Conservation (phyloP, 2,113 vertebrate genomes). For the Oceanodroma tethys region DNA sequence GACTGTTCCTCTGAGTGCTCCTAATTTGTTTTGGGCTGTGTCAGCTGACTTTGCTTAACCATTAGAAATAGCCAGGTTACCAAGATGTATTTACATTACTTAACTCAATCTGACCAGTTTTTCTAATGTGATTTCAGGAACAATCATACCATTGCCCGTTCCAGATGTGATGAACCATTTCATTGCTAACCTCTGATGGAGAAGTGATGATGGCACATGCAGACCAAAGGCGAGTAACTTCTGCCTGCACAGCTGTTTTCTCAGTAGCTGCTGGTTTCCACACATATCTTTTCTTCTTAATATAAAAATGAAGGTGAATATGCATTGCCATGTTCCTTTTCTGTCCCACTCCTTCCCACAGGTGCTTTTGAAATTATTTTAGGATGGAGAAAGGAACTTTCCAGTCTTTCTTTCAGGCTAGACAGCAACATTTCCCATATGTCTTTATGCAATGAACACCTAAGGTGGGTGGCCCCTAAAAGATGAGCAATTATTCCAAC, state of each 20-base stretch:
- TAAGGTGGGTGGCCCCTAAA: not conserved
- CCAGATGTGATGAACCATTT: not conserved
- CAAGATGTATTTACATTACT: not conserved
- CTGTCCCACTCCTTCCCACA: not conserved
- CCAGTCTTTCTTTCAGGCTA: not conserved
- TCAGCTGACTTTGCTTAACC: not conserved
- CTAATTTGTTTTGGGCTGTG: not conserved
- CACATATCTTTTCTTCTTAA: not conserved
- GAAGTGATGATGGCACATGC: too few relatives aligned
- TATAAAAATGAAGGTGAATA: not conserved
- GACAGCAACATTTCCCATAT: not conserved
- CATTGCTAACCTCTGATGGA: not conserved
- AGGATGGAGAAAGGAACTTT: not conserved
- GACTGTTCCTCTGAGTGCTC: not conserved
- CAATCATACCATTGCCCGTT: not conserved
- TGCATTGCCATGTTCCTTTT: not conserved
- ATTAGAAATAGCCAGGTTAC: not conserved
- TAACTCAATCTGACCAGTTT: not conserved
- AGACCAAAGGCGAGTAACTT: not conserved
- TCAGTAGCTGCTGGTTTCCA: not conserved
- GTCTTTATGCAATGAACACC: not conserved
- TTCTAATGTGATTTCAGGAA: not conserved
- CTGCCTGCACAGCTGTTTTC: not conserved
- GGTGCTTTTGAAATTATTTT: not conserved
- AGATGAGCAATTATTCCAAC: not conserved